phyloP scores from a whole-genome alignment of 1,140 invertebrate species.

The Musca vetustissima region DNA sequence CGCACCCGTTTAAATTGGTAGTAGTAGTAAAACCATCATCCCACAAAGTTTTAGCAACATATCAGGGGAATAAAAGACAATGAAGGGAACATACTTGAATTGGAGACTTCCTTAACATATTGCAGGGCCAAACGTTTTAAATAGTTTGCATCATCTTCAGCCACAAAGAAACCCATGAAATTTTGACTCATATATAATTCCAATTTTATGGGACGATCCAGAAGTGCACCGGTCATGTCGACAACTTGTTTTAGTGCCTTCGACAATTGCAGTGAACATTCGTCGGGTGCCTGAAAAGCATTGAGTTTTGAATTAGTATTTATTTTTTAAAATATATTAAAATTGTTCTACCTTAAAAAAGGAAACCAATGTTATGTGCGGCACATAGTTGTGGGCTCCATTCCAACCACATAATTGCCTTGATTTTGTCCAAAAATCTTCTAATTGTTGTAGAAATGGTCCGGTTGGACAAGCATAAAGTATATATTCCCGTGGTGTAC shows the following conservation, averaged over 20 bases:
- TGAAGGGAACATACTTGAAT: slow-evolving; percentile 62
- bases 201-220: slow-evolving; percentile 66
- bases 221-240: slow-evolving; percentile 64
- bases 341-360: slow-evolving; percentile 75
- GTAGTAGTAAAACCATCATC: slow-evolving; percentile 25
- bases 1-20: slow-evolving; percentile 15
- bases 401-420: slow-evolving; percentile 77
- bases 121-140: slow-evolving; percentile 73
- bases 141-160: slow-evolving; percentile 74
- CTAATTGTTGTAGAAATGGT: slow-evolving; percentile 66
- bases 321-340: too few species aligned
- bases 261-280: slow-evolving; percentile 67
- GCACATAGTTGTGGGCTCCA: slow-evolving; percentile 84
- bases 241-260: slow-evolving; percentile 69
- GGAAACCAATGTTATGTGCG: slow-evolving; percentile 85
- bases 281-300: slow-evolving; percentile 69
- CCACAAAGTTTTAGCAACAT: slow-evolving; percentile 30
- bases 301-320: too few species aligned
- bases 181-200: slow-evolving; percentile 82
- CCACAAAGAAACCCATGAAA: slow-evolving; percentile 85
- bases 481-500: slow-evolving; percentile 77
- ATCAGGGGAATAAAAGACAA: slow-evolving; percentile 1
- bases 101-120: slow-evolving; percentile 76
- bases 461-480: slow-evolving; percentile 84
- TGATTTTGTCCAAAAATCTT: slow-evolving; percentile 80